Evolutionary conservation across 2,113 vertebrate species (phyloP).

Genomic region (Myrmecophaga tridactyla): DNA sequence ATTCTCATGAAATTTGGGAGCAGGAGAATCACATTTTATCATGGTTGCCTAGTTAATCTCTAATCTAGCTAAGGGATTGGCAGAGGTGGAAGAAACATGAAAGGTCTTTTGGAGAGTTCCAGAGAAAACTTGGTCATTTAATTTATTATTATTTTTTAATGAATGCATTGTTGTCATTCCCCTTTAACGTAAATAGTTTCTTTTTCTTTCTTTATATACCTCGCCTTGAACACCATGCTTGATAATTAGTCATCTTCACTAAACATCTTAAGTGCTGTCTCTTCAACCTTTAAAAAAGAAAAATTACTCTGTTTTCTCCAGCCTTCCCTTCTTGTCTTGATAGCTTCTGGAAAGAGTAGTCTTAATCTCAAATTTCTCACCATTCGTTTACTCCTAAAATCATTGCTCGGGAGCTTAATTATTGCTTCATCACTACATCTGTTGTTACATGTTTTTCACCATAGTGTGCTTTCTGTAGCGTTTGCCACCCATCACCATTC

Average conservation of each 20-base stretch:
- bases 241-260: neutral
- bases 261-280: neutral
- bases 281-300: neutral
- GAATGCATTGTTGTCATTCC: neutral
- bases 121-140: neutral
- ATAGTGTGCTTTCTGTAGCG: rapidly evolving
- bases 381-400: no score
- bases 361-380: no score
- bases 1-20: neutral
- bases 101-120: neutral
- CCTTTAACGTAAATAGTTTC: neutral
- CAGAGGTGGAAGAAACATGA: neutral
- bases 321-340: neutral
- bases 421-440: neutral
- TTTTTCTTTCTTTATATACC: neutral
- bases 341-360: neutral
- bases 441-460: neutral
- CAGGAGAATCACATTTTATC: neutral
- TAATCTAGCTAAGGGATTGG: neutral
- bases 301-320: neutral
- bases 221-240: neutral
- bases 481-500: neutral
- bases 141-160: neutral
- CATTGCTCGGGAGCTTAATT: neutral
- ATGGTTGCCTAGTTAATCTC: neutral